A percentile compares a stretch with the other conserved stretches of the same genome.
Evolutionary conservation across 2,888 invertebrate species (phyloP).

Genomic region (Aleiodes testaceus): DNA sequence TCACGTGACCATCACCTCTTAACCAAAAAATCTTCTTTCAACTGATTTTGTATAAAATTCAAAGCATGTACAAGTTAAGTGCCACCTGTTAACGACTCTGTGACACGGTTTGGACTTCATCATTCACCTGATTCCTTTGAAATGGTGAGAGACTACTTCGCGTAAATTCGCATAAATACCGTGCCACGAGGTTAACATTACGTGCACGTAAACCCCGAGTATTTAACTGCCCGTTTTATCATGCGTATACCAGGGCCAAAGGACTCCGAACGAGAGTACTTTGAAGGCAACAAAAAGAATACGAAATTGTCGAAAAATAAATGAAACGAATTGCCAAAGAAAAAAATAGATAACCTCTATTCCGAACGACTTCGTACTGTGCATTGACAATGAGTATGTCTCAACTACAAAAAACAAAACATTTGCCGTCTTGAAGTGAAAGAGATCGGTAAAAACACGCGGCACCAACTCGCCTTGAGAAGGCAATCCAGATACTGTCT

Average conservation of each 20-base stretch:
- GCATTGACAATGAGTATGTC: conserved; percentile 27
- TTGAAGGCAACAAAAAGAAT: background rate
- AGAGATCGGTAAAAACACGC: conserved; percentile 46
- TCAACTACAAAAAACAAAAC: background rate
- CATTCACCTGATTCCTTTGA: conserved; percentile 53
- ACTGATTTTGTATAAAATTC: background rate
- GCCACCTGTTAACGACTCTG: conserved; percentile 49
- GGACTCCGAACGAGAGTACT: background rate
- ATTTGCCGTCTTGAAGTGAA: conserved; percentile 19
- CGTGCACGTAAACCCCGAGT: conserved; percentile 47
- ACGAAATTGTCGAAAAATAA: background rate
- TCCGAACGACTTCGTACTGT: background rate
- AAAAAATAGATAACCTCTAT: conserved; percentile 1
- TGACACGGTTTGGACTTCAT: conserved; percentile 43
- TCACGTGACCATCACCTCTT: no score
- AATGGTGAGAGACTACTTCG: conserved; percentile 47
- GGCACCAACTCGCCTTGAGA: conserved; percentile 51
- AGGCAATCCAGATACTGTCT: conserved; percentile 53
- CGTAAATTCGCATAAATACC: conserved; percentile 57
- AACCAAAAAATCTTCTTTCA: no score
- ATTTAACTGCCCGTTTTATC: conserved; percentile 16
- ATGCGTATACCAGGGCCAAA: background rate
- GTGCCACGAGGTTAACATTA: conserved; percentile 52
- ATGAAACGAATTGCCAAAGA: background rate
- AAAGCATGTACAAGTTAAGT: background rate